Conservation (phyloP, 2,797 vertebrate genomes). For the Silurus aristotelis region DNA sequence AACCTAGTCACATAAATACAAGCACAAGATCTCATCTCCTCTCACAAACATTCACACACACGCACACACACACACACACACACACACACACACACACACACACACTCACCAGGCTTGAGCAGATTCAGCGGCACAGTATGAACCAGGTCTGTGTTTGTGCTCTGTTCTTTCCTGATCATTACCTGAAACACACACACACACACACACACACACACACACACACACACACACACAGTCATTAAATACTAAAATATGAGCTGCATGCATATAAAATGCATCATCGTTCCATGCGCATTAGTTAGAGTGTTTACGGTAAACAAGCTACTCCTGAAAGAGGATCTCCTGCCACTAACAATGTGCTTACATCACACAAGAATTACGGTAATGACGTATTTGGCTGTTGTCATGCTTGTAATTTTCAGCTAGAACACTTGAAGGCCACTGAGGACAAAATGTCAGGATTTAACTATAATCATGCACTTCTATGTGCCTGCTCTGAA, state of each 20-base stretch:
- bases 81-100: slow-evolving; percentile 36
- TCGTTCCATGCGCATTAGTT: background rate
- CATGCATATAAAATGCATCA: too few relatives aligned
- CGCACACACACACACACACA: slow-evolving; percentile 21
- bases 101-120: slow-evolving; percentile 47
- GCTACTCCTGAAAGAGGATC: background rate
- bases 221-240: background rate
- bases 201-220: background rate
- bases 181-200: slow-evolving; percentile 50
- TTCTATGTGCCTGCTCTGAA: background rate
- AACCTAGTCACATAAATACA: slow-evolving; percentile 7
- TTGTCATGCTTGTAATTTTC: background rate
- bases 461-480: background rate
- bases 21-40: slow-evolving; percentile 2
- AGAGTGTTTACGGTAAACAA: background rate
- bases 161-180: slow-evolving; percentile 31
- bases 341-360: background rate
- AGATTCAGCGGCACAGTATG: slow-evolving; percentile 41
- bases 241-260: too few relatives aligned
- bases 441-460: background rate
- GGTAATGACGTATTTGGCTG: background rate
- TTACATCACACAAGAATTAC: background rate
- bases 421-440: background rate
- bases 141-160: slow-evolving; percentile 42
- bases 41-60: slow-evolving; percentile 22